phyloP scores from a whole-genome alignment of 2,797 vertebrate species.

The Clarias fuscus region DNA sequence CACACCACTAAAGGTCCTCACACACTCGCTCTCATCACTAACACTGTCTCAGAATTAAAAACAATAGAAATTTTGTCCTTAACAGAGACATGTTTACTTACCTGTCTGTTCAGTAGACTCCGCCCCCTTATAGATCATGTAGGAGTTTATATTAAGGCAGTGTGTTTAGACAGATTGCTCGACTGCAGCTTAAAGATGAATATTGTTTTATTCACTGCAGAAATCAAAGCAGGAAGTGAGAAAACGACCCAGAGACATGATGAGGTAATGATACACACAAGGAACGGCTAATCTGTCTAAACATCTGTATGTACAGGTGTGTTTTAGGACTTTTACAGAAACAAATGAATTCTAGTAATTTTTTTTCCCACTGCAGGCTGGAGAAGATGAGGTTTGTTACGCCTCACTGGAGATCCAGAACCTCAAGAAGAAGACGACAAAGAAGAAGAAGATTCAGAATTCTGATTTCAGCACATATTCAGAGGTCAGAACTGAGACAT shows the following conservation, averaged over 20 bases:
- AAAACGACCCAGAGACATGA: background rate
- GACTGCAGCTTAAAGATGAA: background rate
- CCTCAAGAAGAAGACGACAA: constrained; percentile 16
- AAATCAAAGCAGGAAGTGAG: background rate
- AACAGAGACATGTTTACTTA: too few relatives aligned
- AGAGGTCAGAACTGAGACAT: background rate
- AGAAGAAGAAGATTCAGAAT: background rate
- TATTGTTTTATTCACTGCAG: background rate
- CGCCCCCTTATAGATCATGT: background rate
- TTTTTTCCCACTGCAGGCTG: constrained; percentile 8
- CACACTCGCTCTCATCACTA: too few relatives aligned
- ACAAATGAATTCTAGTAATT: background rate
- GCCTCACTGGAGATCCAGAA: constrained; percentile 34
- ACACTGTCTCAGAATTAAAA: background rate
- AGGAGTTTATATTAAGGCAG: background rate
- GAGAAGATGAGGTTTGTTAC: constrained; percentile 42
- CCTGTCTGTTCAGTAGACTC: background rate
- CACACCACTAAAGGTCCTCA: too few relatives aligned
- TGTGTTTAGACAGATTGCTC: background rate
- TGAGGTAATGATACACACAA: background rate
- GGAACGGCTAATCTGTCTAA: background rate
- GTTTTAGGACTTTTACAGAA: background rate
- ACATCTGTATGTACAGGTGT: background rate
- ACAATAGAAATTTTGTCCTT: background rate
- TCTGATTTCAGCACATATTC: constrained; percentile 38